Evolutionary conservation across 1,140 invertebrate genomes (phyloP), one percentile per base, ranked within the genome.

Genomic region (Ostrea denselamellosa): DNA sequence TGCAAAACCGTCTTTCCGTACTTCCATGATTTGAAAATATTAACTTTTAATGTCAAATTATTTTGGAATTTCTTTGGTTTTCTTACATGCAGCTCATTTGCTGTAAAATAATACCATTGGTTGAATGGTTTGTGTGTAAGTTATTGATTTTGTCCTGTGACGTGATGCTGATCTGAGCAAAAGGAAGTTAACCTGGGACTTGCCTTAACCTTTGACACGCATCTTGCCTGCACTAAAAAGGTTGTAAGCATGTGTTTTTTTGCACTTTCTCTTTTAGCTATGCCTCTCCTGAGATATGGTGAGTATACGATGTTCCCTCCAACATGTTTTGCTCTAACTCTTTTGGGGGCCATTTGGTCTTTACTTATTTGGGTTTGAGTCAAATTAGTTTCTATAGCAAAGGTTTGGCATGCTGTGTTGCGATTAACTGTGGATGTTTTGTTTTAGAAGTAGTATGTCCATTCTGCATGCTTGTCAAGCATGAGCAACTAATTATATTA

Each of bases 231-330:
- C 68, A 77, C 68, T 77, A 77, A 77, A 77, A 62, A 62, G 68
- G 68, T 28, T 77, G 68, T 77, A 77, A 77, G 68, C 68, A 77
- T 77, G 68, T 77, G 68, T 77, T 77, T 62, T n/a, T 71, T 77
- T 77, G 68, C 68, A 77, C 68, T 77, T 34, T 83, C 25, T 56
- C 85, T n/a, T 86, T 71, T 88, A 91, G 90, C 56, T 89, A 88
- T 85, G 87, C 88, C 56, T 85, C 91, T 65, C 85, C 90, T 83
- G 87, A 90, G 28, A 83, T 91, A 51, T 91, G 91, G 91, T 91
- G 84, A 91, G 91, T 91, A 85, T 56, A 19, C 17, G 54, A 22
- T 83, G 25, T 77, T 77, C 25, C 68, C 68, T 77, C 28, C 25
- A 34, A 28, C 22, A 25, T 77, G 68, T 14, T 34, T 77, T 28